Base-by-base conservation (phyloP, 1,140 invertebrate genomes). In the Listronotus bonariensis region DNA sequence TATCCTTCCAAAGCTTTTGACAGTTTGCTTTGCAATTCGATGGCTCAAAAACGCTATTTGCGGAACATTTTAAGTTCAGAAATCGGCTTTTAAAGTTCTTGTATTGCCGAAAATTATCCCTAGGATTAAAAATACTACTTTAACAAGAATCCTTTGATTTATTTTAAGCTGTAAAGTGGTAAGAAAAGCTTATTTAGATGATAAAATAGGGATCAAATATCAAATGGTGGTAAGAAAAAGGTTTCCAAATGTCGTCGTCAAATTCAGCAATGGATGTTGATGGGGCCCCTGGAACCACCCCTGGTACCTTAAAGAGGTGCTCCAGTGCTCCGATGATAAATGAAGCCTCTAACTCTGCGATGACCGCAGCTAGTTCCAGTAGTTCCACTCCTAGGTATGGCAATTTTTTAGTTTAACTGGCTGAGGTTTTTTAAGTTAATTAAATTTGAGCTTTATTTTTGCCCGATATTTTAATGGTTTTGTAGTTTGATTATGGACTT, bases 301-400 rank as follows among this genome's bases (percentile, higher is more conserved):
- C 84, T 68, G 80, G 86, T 62, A 85, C 84, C 54, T 79, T 92
- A 31, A 92, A 92, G 80, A 82, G 91, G 74, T 92, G 89, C 62
- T 90, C 86, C 72, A 92, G 90, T 82, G 91, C 91, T 67, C 91
- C 91, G 62, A 91, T 92, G 85, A 92, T 92, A 70, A 90, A 91
- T 77, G 85, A 88, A 74, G 82, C 85, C 51, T 73, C 80, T 70
- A 73, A 72, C 56, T 73, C 76, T 45, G 77, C 79, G 68, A 77
- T 80, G 32, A 77, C 79, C 38, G 79, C 80, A n/a, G 76, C 80
- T 42, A 77, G 81, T n/a, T 78, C 81, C 15, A 68, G 67, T n/a
- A 80, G 78, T 52, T 79, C 81, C 26, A 68, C 79, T 18, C 75
- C 82, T 51, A 82, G 81, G 81, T 82, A 78, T 38, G 26, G 20